Conservation (phyloP, 2,797 vertebrate genomes). For the Vultur gryphus region DNA sequence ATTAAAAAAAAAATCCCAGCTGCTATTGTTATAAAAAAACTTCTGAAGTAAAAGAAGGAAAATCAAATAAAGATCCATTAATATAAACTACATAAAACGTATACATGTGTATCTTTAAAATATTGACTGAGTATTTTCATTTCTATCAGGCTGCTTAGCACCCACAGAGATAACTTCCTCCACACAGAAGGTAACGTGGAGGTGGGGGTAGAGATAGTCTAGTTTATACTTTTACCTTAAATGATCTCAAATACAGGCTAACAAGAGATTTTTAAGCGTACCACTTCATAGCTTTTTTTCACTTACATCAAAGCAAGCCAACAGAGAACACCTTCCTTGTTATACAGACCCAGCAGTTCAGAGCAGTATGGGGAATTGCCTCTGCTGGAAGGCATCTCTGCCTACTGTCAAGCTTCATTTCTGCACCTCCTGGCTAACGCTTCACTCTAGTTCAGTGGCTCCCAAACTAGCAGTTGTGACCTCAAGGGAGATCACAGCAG, state of each 20-base stretch:
- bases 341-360: neutral
- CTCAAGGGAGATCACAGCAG: neutral
- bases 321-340: neutral
- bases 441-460: neutral
- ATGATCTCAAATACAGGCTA: neutral
- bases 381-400: neutral
- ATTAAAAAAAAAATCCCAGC: neutral
- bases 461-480: neutral
- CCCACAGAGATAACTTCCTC: neutral
- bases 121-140: neutral
- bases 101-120: neutral
- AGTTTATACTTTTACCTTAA: neutral
- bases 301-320: neutral
- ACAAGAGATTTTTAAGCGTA: rapidly evolving
- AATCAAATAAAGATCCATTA: neutral
- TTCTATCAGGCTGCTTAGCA: neutral
- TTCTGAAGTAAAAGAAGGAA: neutral
- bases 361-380: neutral
- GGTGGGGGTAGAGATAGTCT: neutral
- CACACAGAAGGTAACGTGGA: rapidly evolving
- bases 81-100: neutral
- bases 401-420: neutral
- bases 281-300: neutral
- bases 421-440: neutral
- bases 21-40: neutral